These are phyloP conservation scores for Lepilemur septentrionalis DNA, from an alignment of 2,797 vertebrate species.

Conservation along the genomic window DNA sequence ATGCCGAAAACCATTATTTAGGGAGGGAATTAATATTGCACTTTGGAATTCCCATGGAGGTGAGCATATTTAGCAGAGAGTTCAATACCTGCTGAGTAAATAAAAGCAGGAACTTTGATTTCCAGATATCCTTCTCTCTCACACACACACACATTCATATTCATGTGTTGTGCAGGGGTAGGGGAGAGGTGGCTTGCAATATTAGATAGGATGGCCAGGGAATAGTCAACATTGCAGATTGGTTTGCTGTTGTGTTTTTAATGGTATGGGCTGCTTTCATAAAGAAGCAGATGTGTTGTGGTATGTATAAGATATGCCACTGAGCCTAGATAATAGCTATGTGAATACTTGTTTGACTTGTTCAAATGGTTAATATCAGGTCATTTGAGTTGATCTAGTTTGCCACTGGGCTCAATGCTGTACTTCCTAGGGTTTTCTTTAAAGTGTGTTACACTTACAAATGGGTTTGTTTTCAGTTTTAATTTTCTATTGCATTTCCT, in stretches of 20 bases:
- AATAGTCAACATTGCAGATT: background rate
- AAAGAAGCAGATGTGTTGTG: background rate
- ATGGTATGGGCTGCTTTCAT: background rate
- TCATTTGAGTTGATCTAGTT: background rate
- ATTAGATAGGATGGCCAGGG: background rate
- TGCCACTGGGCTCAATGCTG: background rate
- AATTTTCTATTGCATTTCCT: conserved; percentile 41
- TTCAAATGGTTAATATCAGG: background rate
- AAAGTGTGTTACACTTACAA: conserved; percentile 4
- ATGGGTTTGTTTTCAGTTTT: conserved; percentile 38
- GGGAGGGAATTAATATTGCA: background rate
- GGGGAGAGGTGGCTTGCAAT: background rate
- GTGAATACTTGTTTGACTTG: background rate
- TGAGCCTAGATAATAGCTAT: background rate
- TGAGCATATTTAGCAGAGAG: conserved; percentile 3
- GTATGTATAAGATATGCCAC: background rate
- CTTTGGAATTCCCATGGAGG: conserved; percentile 26
- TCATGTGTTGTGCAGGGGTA: background rate
- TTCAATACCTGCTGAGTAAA: conserved; percentile 45
- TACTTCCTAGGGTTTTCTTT: background rate
- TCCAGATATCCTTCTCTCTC: background rate
- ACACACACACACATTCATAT: too few species aligned
- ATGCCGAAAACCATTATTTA: background rate
- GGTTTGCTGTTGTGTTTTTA: background rate
- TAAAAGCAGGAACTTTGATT: background rate